phyloP scores from a whole-genome alignment of 2,888 invertebrate species.

The Nebria brevicollis region DNA sequence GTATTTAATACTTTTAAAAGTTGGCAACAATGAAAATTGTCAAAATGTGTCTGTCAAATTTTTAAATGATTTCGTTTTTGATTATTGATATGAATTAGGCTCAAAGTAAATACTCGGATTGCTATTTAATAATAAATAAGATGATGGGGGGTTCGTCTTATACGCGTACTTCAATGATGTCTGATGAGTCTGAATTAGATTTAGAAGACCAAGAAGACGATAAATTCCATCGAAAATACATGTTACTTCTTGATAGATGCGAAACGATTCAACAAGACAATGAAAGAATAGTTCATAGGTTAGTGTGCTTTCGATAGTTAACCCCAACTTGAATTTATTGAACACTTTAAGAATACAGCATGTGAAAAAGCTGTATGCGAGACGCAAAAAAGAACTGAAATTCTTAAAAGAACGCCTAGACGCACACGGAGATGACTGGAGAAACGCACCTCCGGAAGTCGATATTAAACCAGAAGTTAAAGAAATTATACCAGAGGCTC shows the following conservation, averaged over 20 bases:
- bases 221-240: constrained; percentile 78
- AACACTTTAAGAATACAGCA: constrained; percentile 70
- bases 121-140: neutral
- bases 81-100: no score
- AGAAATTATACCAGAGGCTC: constrained; percentile 53
- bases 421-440: constrained; percentile 76
- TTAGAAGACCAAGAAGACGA: constrained; percentile 69
- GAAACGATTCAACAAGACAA: constrained; percentile 81
- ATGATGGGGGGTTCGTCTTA: constrained; percentile 28
- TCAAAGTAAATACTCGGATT: neutral
- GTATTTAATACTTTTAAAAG: no score
- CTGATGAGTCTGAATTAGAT: constrained; percentile 69
- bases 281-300: constrained; percentile 77
- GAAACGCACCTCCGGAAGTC: constrained; percentile 70
- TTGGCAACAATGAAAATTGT: no score
- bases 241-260: constrained; percentile 77
- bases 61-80: no score
- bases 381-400: constrained; percentile 75
- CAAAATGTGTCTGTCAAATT: no score
- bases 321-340: constrained; percentile 17
- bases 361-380: constrained; percentile 75
- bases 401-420: constrained; percentile 75
- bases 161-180: constrained; percentile 60
- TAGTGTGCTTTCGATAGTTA: constrained; percentile 52
- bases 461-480: constrained; percentile 61